Percentiles rank a stretch among this genome's conserved stretches.
Evolutionary conservation across 2,113 vertebrate genomes (phyloP).

Genomic region (Recurvirostra avosetta): DNA sequence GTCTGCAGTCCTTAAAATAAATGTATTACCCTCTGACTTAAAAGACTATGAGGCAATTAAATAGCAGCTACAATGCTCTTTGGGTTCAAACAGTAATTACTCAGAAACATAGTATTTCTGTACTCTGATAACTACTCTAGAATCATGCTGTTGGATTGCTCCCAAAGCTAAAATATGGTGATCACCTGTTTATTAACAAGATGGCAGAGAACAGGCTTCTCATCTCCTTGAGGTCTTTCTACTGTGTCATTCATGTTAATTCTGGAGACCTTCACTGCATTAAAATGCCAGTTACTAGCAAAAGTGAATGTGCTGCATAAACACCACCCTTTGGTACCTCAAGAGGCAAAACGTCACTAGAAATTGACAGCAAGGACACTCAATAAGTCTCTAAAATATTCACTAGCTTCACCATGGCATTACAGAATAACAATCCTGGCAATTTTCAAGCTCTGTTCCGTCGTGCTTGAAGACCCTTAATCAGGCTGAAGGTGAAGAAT

Average conservation of each 20-base stretch:
- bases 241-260: neutral
- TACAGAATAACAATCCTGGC: neutral
- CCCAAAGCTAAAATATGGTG: neutral
- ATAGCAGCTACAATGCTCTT: neutral
- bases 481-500: constrained; percentile 30
- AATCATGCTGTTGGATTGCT: neutral
- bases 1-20: neutral
- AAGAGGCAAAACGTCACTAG: neutral
- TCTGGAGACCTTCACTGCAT: neutral
- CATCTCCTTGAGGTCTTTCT: neutral
- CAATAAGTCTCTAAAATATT: neutral
- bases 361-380: neutral
- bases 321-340: neutral
- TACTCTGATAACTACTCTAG: neutral
- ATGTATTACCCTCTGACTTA: neutral
- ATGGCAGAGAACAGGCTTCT: neutral
- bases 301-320: neutral
- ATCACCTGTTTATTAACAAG: neutral
- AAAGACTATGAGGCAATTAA: neutral
- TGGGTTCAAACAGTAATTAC: neutral
- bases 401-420: neutral
- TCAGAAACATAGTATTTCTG: neutral
- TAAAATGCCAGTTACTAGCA: neutral
- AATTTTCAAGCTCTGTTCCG: neutral
- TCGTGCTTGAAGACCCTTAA: neutral